Evolutionary conservation across 2,113 vertebrate genomes (phyloP).

Genomic region (Antechinus flavipes): DNA sequence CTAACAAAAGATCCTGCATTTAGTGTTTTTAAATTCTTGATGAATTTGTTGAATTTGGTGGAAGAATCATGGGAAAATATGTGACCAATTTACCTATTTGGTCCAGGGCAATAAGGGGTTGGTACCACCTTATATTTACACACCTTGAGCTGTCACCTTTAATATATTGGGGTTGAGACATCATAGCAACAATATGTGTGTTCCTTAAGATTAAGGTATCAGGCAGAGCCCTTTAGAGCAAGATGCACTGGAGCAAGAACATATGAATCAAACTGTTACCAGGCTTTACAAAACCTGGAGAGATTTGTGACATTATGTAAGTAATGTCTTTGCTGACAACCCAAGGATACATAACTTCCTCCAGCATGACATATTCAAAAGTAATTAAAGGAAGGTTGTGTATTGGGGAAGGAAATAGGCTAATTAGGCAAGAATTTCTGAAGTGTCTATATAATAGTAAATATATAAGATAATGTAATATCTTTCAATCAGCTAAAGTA

Average conservation of each 20-base stretch:
- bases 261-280: background rate
- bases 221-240: background rate
- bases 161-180: background rate
- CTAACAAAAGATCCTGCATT: background rate
- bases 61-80: background rate
- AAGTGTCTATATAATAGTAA: background rate
- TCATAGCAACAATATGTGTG: background rate
- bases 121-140: background rate
- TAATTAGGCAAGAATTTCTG: conserved; percentile 20
- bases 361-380: background rate
- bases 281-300: background rate
- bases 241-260: background rate
- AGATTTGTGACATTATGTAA: background rate
- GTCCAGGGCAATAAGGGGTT: background rate
- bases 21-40: background rate
- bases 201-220: background rate
- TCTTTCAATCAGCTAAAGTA: no score
- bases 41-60: background rate
- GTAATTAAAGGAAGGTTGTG: background rate
- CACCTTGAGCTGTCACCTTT: background rate
- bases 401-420: conserved; percentile 38
- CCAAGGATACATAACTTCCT: background rate
- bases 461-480: background rate
- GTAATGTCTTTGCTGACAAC: background rate
- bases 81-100: background rate